Evolutionary conservation across 2,888 invertebrate species (phyloP).

Genomic region (Carabus problematicus): DNA sequence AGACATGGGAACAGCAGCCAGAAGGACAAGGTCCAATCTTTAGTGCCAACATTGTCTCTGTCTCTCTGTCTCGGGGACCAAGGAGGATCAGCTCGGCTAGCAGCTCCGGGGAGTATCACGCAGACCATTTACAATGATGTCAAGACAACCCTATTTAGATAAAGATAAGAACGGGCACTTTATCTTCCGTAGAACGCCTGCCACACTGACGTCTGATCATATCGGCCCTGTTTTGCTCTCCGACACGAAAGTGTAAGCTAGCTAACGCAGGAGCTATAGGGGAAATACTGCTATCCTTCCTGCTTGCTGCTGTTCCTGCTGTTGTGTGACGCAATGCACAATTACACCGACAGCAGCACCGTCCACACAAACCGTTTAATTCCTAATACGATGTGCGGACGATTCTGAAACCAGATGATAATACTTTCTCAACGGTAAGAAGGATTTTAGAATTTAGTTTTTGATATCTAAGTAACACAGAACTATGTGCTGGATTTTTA

Average conservation of each 20-base stretch:
- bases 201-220: slow-evolving; percentile 38
- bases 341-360: slow-evolving; percentile 26
- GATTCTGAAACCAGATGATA: slow-evolving; percentile 16
- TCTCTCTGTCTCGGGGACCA: neutral
- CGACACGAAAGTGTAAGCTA: neutral
- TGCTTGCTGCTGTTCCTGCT: slow-evolving; percentile 5
- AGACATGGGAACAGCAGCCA: neutral
- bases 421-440: neutral
- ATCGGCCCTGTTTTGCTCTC: slow-evolving; percentile 13
- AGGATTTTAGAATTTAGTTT: neutral
- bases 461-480: neutral
- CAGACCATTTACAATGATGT: slow-evolving; percentile 43
- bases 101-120: slow-evolving; percentile 28
- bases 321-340: slow-evolving; percentile 4
- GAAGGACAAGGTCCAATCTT: slow-evolving; percentile 6
- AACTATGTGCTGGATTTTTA: neutral
- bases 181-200: slow-evolving; percentile 33
- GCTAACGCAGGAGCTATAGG: too few species aligned
- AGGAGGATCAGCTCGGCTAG: slow-evolving; percentile 10
- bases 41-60: neutral
- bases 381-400: slow-evolving; percentile 22
- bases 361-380: slow-evolving; percentile 23
- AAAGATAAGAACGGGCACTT: slow-evolving; percentile 41
- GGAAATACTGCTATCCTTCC: neutral
- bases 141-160: slow-evolving; percentile 44